These are phyloP conservation scores for Strix occidentalis DNA, from an alignment of 2,797 vertebrate species.

Conservation along the genomic window DNA sequence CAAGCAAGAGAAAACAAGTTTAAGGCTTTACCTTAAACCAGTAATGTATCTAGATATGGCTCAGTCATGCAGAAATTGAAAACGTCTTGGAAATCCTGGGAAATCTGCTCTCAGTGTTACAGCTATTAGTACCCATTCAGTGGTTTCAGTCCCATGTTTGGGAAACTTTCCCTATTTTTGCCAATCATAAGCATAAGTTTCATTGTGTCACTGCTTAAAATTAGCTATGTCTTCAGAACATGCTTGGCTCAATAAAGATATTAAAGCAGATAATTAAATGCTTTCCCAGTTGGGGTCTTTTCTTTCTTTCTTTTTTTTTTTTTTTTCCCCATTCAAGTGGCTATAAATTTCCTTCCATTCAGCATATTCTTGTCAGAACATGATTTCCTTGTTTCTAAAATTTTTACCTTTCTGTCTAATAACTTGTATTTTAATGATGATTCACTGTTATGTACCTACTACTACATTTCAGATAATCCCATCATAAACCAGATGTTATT, in stretches of 20 bases:
- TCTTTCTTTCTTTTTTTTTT: not conserved
- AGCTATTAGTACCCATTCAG: not conserved
- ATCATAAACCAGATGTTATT: not conserved
- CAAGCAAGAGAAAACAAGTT: not conserved
- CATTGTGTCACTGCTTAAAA: not conserved
- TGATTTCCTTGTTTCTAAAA: not conserved
- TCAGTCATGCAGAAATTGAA: not conserved
- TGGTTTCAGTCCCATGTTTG: not conserved
- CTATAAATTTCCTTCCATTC: not conserved
- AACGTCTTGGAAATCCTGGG: not conserved
- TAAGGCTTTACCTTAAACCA: not conserved
- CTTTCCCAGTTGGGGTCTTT: not conserved
- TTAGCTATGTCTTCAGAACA: not conserved
- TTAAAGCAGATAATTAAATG: not conserved
- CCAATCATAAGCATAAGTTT: not conserved
- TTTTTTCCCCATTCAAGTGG: not conserved
- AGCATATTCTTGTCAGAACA: not conserved
- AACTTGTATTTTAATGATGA: not conserved
- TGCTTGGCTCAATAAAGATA: not conserved
- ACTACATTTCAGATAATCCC: not conserved
- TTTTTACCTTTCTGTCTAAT: not conserved
- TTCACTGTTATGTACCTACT: not conserved
- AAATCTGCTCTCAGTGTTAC: not conserved
- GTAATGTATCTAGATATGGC: not conserved
- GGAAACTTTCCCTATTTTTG: not conserved